phyloP scores from a whole-genome alignment of 2,797 vertebrate species.

The Todus mexicanus region DNA sequence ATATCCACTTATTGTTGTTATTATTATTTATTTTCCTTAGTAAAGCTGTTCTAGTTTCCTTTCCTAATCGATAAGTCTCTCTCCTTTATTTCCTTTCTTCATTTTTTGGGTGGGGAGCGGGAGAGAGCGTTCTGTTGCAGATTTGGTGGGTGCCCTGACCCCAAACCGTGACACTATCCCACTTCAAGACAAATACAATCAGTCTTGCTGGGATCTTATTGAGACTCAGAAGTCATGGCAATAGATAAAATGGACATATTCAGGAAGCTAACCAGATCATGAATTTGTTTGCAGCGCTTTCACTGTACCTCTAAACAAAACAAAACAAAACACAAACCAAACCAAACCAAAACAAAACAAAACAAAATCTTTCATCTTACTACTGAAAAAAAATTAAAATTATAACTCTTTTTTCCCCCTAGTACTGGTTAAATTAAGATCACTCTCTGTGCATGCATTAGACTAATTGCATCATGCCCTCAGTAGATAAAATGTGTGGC shows the following conservation, averaged over 20 bases:
- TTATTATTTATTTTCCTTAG: no score
- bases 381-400: background rate
- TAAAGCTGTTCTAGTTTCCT: no score
- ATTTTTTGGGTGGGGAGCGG: no score
- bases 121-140: no score
- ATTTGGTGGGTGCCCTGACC: no score
- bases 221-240: background rate
- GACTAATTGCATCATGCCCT: background rate
- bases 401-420: no score
- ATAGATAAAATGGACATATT: background rate
- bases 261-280: background rate
- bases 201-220: background rate
- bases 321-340: background rate
- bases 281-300: background rate
- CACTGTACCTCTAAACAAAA: background rate
- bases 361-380: background rate
- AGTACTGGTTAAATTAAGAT: background rate
- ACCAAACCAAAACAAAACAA: background rate
- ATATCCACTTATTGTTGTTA: no score
- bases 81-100: no score
- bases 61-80: no score
- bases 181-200: background rate
- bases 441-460: background rate
- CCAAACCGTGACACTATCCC: no score
- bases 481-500: background rate